Evolutionary conservation across 2,113 vertebrate species (phyloP), one percentile per base, ranked within the genome.

Genomic region (Atractosteus spatula): DNA sequence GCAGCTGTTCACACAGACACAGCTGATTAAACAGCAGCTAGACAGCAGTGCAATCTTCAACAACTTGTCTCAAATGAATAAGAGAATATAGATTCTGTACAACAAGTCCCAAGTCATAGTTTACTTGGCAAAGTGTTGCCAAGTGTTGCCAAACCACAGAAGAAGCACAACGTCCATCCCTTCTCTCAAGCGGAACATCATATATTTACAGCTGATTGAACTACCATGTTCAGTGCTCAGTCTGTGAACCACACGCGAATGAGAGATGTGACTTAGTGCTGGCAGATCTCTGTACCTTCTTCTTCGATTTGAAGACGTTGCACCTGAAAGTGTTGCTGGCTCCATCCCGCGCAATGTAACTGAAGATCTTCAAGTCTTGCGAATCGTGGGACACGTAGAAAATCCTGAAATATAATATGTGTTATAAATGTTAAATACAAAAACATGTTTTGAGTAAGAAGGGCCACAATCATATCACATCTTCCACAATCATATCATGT

Each of bases 301-400:
- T 94, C 82, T 96, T 95, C 0, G 94, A 94, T 77, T 93, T 93
- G 89, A 97, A 97, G 77, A 95, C 93, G 0, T 95, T 95, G 73
- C 94, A 92, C 67, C 92, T 90, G 89, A 94, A 94, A 55, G 89
- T 91, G 67, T 95, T 94, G 84, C 80, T 95, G 42, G 91, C 71
- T 0, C 93, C 89, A 0, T 96, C 94, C 78, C 94, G 89, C 0
- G 90, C 93, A 0, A 96, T 94, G 80, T 92, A 95, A 79, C 92
- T 95, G 76, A 95, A 94, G 65, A 92, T 95, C 87, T 97, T 95
- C 70, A 94, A 83, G 84, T 96, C 93, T 80, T 93, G 92, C 0
- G 93, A 94, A 82, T 95, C 91, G 0, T 94, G 94, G 3, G 93
- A 94, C 10, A 94, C 90, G 0, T 93, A 94, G 87, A 95, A 96